Base-by-base conservation (phyloP, 2,888 invertebrate species). In the Andrena minutula region DNA sequence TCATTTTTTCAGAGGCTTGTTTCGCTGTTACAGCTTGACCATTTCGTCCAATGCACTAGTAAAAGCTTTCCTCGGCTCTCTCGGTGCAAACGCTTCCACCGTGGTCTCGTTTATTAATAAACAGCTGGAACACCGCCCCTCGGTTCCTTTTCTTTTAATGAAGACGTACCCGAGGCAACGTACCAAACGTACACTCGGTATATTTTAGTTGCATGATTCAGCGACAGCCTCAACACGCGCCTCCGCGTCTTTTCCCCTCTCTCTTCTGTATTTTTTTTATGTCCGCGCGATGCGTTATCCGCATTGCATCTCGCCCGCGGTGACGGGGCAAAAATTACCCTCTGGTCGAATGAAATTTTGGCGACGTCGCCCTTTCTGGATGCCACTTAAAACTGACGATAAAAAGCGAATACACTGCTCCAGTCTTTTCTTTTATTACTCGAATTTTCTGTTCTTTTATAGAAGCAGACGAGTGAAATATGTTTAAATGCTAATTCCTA, bases 181-280 rank as follows among this genome's bases (percentile, higher is more conserved):
- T 80, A 75, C 78, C 51, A 75, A 85, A 82, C 79, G 77, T 73
- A 79, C 79, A 77, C 82, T 82, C 58, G 85, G 85, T 85, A 75
- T 86, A 86, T 86, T 85, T 86, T 80, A 66, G 80, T 51, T 65
- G 79, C 64, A 70, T 83, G 86, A 86, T 86, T 86, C 85, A 86
- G 82, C 83, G 72, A 30, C 30, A 26, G 68, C 60, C 23, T 10
- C 66, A 74, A 75, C 71, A 30, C 70, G 30, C 66, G 69, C 35
- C 66, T 32, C 60, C 79, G 53, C 63, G 47, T 49, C 69, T 32
- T 70, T 51, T 60, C 53, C 16, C 41, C 35, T n/a, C 32, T 49
- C 63, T 41, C 26, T 60, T 8, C 20, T 53, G 20, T 20, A 53
- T 70, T 75, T 75, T 41, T 82, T 82, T 69, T 4, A 65, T 60